A percentile compares a stretch with the other conserved stretches of the same genome.
Evolutionary conservation across 2,888 invertebrate species (phyloP).

Genomic region (Nephrotoma appendiculata): DNA sequence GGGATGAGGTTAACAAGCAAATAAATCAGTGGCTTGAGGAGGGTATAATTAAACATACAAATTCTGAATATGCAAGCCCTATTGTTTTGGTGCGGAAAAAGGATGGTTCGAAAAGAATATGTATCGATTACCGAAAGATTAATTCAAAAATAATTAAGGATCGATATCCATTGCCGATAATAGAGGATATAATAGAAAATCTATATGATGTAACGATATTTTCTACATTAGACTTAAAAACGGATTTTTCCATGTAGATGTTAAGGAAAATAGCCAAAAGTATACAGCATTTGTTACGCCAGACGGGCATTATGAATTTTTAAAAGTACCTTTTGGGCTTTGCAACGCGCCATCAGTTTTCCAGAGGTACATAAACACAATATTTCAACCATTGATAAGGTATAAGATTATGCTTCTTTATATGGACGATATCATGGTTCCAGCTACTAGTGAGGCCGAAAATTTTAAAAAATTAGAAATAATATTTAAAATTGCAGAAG

Average conservation of each 20-base stretch:
- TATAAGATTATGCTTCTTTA: too few species aligned
- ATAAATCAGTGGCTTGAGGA: not conserved
- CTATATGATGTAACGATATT: not conserved
- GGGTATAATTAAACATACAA: not conserved
- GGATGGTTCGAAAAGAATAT: too few species aligned
- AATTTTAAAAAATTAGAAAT: not conserved
- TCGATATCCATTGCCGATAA: not conserved
- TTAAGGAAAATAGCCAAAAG: too few species aligned
- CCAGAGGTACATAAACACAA: too few species aligned
- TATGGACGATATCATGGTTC: not conserved
- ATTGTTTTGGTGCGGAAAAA: too few species aligned
- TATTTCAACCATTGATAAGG: too few species aligned
- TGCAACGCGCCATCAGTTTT: too few species aligned
- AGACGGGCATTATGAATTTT: too few species aligned
- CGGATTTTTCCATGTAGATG: too few species aligned
- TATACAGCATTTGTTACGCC: too few species aligned
- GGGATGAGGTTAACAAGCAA: not conserved
- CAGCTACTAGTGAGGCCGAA: not conserved
- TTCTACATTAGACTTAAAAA: too few species aligned
- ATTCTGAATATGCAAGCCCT: not conserved
- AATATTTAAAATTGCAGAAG: not conserved
- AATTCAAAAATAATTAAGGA: not conserved
- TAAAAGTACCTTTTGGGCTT: too few species aligned
- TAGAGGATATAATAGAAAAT: not conserved
- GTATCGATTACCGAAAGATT: not conserved